Conservation (phyloP, 2,888 invertebrate genomes). For the Entomobrya proxima region DNA sequence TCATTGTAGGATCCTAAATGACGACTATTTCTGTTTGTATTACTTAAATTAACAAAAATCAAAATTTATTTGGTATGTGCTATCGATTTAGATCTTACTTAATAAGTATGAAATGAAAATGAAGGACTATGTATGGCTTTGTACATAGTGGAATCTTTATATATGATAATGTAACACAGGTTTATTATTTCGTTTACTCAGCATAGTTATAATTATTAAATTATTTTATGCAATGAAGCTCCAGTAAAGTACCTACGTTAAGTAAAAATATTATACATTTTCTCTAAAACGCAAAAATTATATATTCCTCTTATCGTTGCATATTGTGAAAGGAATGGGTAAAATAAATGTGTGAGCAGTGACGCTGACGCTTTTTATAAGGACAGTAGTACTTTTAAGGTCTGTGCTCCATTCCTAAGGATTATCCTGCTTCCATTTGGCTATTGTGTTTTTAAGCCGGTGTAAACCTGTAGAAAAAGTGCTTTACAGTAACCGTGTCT, state of each 20-base stretch:
- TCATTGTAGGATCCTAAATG: conserved; percentile 83
- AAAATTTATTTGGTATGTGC: too few species aligned
- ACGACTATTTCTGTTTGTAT: background rate
- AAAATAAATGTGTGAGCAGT: background rate
- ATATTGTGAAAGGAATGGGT: background rate
- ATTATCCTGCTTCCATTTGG: background rate
- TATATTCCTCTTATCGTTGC: background rate
- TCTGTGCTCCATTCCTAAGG: background rate
- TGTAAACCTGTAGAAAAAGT: background rate
- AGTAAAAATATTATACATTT: background rate
- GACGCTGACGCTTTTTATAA: background rate
- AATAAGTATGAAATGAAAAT: too few species aligned
- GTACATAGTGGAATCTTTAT: background rate
- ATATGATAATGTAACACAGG: background rate
- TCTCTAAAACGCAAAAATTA: background rate
- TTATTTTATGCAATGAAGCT: background rate
- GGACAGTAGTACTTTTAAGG: background rate
- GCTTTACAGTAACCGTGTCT: background rate
- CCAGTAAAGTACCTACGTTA: background rate
- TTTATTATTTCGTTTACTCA: background rate
- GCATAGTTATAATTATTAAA: too few species aligned
- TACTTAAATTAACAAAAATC: background rate
- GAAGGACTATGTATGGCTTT: background rate
- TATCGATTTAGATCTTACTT: background rate
- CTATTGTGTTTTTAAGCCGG: background rate